Conservation (phyloP, 1,140 invertebrate species). For the Caenorhabditis brenneri region DNA sequence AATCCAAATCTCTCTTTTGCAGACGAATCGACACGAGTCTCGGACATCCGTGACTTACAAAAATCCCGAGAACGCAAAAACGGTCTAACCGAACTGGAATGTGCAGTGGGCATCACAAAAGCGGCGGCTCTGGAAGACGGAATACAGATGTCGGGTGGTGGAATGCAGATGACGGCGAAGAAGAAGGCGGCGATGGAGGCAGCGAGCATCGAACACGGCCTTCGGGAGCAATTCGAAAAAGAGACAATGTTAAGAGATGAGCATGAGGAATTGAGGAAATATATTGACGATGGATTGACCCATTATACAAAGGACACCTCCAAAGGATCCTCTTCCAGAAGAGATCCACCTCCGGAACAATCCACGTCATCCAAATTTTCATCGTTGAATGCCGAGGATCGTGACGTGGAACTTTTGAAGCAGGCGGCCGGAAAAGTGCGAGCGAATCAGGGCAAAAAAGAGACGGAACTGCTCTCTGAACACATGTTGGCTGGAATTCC, state of each 20-base stretch:
- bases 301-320: neutral
- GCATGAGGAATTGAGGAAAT: constrained; percentile 66
- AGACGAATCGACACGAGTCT: constrained; percentile 41
- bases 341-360: neutral
- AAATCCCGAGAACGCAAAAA: constrained; percentile 60
- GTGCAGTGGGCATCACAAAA: constrained; percentile 62
- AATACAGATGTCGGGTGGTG: constrained; percentile 59
- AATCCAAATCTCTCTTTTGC: neutral
- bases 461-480: constrained; percentile 98
- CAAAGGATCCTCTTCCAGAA: neutral
- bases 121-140: constrained; percentile 67
- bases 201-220: constrained; percentile 67
- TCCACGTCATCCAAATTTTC: neutral
- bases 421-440: constrained; percentile 64
- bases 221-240: constrained; percentile 70
- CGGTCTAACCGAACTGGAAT: constrained; percentile 68
- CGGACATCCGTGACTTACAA: constrained; percentile 66
- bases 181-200: constrained; percentile 64
- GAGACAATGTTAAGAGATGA: constrained; percentile 69
- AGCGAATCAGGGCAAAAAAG: constrained; percentile 75
- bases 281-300: constrained; percentile 56
- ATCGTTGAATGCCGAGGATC: constrained; percentile 9
- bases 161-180: constrained; percentile 57
- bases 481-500: constrained; percentile 99
- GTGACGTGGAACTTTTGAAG: constrained; percentile 56